These are phyloP conservation scores for Platygyra sinensis DNA, from an alignment of 64 coral and sea anemone species.

Conservation along the genomic window DNA sequence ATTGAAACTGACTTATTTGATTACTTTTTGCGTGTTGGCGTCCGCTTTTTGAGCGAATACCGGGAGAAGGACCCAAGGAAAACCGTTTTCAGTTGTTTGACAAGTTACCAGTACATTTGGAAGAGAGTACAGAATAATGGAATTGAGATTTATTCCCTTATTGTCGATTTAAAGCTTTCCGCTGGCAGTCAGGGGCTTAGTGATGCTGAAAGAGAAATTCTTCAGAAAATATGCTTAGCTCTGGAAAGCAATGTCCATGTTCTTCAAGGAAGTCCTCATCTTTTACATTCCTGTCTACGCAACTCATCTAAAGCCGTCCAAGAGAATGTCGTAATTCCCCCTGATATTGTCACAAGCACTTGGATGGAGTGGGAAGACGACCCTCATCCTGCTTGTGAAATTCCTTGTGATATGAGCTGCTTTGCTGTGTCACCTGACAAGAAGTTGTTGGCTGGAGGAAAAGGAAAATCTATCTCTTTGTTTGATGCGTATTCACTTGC, in stretches of 20 bases:
- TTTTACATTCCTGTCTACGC: slow-evolving; percentile 34
- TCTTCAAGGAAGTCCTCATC: slow-evolving; percentile 30
- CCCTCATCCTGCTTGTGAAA: background rate
- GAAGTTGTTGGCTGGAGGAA: background rate
- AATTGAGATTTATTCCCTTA: slow-evolving; percentile 41
- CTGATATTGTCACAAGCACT: background rate
- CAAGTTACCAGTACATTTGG: slow-evolving; percentile 27
- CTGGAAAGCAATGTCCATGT: background rate
- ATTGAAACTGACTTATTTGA: background rate
- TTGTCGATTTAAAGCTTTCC: slow-evolving; percentile 31
- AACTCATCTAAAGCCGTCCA: background rate
- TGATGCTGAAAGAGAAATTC: slow-evolving; percentile 11
- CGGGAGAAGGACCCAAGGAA: background rate
- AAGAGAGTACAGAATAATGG: slow-evolving; percentile 15
- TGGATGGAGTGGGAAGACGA: background rate
- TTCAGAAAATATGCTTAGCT: background rate
- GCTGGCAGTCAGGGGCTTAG: background rate
- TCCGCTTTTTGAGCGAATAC: slow-evolving; percentile 22
- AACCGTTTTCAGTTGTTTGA: slow-evolving; percentile 22
- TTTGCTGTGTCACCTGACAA: slow-evolving; percentile 42
- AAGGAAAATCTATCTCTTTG: background rate
- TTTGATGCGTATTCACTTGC: slow-evolving; percentile 13
- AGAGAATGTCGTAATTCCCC: background rate
- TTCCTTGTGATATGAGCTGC: background rate
- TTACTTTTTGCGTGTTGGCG: slow-evolving; percentile 27